Percentiles rank a stretch among this genome's conserved stretches.
These are phyloP conservation scores for Scaeva pyrastri DNA, from an alignment of 2,888 invertebrate genomes.

Conservation along the genomic window DNA sequence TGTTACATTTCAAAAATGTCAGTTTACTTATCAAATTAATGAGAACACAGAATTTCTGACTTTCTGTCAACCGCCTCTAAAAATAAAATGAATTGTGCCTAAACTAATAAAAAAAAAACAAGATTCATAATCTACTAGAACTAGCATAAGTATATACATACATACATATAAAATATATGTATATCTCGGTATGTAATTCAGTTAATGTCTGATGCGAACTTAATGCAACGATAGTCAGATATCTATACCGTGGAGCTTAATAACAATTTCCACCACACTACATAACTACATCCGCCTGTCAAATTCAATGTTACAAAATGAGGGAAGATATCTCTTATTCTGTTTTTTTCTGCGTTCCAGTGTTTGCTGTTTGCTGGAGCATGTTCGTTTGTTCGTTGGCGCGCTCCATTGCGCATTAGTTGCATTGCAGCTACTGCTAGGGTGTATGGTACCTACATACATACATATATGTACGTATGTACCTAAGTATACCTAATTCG, in stretches of 20 bases:
- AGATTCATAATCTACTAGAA: not conserved
- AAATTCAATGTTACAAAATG: constrained; percentile 63
- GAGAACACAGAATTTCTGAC: constrained; percentile 12
- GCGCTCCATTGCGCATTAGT: constrained; percentile 67
- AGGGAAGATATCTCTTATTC: constrained; percentile 19
- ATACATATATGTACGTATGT: too few relatives aligned
- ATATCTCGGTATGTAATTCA: not conserved
- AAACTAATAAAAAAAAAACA: constrained; percentile 5
- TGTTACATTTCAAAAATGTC: constrained; percentile 14
- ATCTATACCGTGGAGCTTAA: constrained; percentile 37
- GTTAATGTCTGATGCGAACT: not conserved
- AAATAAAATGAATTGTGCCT: constrained; percentile 29
- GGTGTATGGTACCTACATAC: too few relatives aligned
- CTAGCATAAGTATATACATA: too few relatives aligned
- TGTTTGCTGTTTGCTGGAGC: constrained; percentile 50
- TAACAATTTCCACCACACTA: constrained; percentile 35
- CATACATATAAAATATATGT: not conserved
- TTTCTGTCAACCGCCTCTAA: not conserved
- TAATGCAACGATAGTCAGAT: constrained; percentile 11
- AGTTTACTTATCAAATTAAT: constrained; percentile 46
- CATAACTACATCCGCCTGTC: constrained; percentile 60
- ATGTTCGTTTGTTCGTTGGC: constrained; percentile 50
- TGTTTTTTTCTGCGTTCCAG: not conserved
- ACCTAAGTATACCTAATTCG: too few relatives aligned
- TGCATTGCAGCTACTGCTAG: constrained; percentile 23